Conservation (phyloP, 2,797 vertebrate species). For the Lepilemur ruficaudatus region DNA sequence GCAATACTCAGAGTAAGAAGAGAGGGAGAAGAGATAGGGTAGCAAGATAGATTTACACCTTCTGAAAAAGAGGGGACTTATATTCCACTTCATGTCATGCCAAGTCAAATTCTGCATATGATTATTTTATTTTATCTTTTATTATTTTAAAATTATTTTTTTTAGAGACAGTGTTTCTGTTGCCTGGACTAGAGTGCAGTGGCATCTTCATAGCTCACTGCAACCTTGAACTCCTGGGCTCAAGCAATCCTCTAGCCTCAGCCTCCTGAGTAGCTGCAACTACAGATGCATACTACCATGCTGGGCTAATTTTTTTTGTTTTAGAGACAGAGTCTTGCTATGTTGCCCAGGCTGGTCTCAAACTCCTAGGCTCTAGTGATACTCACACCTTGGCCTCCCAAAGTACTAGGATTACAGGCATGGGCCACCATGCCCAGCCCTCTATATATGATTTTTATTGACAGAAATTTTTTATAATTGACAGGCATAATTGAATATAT, state of each 20-base stretch:
- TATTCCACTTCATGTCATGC: background rate
- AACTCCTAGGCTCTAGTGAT: background rate
- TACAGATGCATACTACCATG: background rate
- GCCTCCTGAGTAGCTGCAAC: background rate
- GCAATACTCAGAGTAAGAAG: slow-evolving; percentile 15
- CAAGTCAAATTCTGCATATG: background rate
- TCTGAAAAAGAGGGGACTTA: background rate
- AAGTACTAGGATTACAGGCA: background rate
- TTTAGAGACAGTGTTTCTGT: background rate
- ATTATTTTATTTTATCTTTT: background rate
- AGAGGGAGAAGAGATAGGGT: background rate
- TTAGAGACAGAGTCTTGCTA: background rate
- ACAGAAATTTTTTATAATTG: background rate
- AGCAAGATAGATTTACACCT: background rate
- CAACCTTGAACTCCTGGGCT: background rate
- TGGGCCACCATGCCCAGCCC: background rate
- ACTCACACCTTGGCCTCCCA: background rate
- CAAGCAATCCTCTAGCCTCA: background rate
- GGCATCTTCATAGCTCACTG: background rate
- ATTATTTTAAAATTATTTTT: background rate
- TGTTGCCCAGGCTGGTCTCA: background rate
- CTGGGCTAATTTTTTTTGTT: background rate
- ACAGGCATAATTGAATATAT: background rate
- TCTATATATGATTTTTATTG: background rate
- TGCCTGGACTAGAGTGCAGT: background rate